Percentiles rank a stretch among this genome's conserved stretches.
Conservation (phyloP, 2,797 vertebrate genomes). For the Aulostomus chinensis region DNA sequence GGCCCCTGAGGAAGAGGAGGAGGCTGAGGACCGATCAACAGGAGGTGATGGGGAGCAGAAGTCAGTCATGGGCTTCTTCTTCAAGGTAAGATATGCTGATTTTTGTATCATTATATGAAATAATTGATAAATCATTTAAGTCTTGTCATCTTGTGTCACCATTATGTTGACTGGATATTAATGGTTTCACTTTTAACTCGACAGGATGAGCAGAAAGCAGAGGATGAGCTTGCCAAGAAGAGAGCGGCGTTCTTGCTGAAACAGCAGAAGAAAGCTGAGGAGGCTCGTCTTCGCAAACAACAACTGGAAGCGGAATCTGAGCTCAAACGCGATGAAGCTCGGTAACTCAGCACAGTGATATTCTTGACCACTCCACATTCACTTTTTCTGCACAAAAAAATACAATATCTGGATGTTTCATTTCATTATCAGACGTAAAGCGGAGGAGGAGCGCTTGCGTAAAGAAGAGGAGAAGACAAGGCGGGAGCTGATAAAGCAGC, state of each 20-base stretch:
- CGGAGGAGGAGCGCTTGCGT: conserved; percentile 92
- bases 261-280: conserved; percentile 96
- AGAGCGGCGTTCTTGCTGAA: conserved; percentile 93
- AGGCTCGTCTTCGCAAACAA: conserved; percentile 89
- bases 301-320: conserved; percentile 93
- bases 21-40: conserved; percentile 40
- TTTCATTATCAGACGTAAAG: conserved; percentile 86
- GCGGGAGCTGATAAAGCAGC: conserved; percentile 95
- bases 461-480: conserved; percentile 97
- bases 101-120: too few relatives aligned
- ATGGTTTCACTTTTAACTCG: too few relatives aligned
- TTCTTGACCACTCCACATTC: not conserved
- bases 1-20: conserved; percentile 79
- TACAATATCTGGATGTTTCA: not conserved
- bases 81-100: too few relatives aligned
- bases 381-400: not conserved
- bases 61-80: conserved; percentile 94
- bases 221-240: conserved; percentile 95
- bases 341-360: conserved; percentile 69
- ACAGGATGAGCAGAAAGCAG: conserved; percentile 92
- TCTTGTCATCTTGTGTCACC: too few relatives aligned
- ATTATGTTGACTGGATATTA: too few relatives aligned
- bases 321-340: conserved; percentile 90
- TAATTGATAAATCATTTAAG: too few relatives aligned
- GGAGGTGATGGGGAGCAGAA: conserved; percentile 87